phyloP scores from a whole-genome alignment of 2,888 invertebrate genomes.

The Pseudococcus jackbeardsleyi region DNA sequence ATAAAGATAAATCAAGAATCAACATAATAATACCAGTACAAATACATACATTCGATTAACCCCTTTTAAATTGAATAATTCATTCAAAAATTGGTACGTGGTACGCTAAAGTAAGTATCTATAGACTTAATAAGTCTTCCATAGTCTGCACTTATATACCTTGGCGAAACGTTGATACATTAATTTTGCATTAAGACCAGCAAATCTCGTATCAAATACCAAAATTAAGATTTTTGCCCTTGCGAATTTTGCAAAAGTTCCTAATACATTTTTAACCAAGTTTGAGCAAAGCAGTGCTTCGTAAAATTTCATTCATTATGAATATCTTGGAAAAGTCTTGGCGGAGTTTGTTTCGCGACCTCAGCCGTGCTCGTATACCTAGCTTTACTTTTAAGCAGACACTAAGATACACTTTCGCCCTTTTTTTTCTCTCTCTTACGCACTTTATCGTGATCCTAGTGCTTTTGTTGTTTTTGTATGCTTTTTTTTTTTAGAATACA shows the following conservation, averaged over 20 bases:
- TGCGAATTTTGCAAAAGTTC: conserved; percentile 37
- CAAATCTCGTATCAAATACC: conserved; percentile 15
- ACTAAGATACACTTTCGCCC: background rate
- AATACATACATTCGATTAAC: conserved; percentile 9
- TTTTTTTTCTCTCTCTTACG: background rate
- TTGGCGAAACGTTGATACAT: background rate
- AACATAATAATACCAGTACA: background rate
- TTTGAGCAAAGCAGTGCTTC: conserved; percentile 20
- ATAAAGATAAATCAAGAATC: background rate
- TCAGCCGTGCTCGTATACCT: background rate
- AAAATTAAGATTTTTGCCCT: conserved; percentile 40
- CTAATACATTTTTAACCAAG: conserved; percentile 26
- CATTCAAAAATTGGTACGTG: conserved; percentile 16
- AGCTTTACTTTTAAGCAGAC: background rate
- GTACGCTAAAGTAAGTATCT: background rate
- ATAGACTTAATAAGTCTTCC: conserved; percentile 20
- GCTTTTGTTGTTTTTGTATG: conserved; percentile 21
- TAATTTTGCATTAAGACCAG: conserved; percentile 11
- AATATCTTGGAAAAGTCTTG: conserved; percentile 1
- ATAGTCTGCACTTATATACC: conserved; percentile 5
- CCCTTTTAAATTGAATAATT: conserved; percentile 14
- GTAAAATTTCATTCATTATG: conserved; percentile 25
- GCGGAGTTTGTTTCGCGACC: conserved; percentile 21
- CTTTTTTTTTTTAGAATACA: conserved; percentile 25
- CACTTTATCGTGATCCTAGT: background rate